Conservation (phyloP, 92 coral and sea anemone genomes). For the Epizoanthus stellaris region DNA sequence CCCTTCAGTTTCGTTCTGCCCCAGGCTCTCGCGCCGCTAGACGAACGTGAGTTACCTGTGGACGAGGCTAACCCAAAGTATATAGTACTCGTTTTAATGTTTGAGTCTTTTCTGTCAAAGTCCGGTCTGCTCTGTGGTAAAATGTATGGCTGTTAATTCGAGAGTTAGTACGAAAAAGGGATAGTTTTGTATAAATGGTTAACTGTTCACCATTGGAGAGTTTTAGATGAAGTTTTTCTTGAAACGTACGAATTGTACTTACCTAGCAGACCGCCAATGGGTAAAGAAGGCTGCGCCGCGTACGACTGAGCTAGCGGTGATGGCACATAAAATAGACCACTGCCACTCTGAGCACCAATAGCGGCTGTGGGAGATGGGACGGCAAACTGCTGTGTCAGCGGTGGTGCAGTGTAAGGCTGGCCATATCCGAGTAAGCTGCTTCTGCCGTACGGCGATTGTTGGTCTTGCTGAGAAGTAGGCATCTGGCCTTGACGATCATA, state of each 20-base stretch:
- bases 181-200: too few species aligned
- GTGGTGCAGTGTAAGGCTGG: constrained; percentile 48
- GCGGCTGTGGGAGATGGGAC: constrained; percentile 33
- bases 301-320: constrained; percentile 70
- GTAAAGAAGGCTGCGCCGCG: constrained; percentile 50
- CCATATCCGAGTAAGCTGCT: constrained; percentile 56
- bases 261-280: constrained; percentile 48
- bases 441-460: constrained; percentile 17
- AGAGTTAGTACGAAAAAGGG: too few species aligned
- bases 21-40: too few species aligned
- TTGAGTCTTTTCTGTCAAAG: too few species aligned
- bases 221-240: not conserved
- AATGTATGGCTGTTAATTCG: too few species aligned
- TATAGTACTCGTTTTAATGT: too few species aligned
- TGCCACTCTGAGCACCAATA: constrained; percentile 49
- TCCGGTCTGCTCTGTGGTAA: too few species aligned
- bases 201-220: too few species aligned
- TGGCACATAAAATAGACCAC: constrained; percentile 25
- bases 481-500: constrained; percentile 17
- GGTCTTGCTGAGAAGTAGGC: constrained; percentile 19
- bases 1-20: too few species aligned
- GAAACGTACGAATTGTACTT: constrained; percentile 20
- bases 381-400: constrained; percentile 66
- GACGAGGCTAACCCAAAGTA: too few species aligned
- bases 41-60: too few species aligned